Evolutionary conservation across 2,113 vertebrate species (phyloP), one percentile per base, ranked within the genome.

Genomic region (Harpagus bidentatus): DNA sequence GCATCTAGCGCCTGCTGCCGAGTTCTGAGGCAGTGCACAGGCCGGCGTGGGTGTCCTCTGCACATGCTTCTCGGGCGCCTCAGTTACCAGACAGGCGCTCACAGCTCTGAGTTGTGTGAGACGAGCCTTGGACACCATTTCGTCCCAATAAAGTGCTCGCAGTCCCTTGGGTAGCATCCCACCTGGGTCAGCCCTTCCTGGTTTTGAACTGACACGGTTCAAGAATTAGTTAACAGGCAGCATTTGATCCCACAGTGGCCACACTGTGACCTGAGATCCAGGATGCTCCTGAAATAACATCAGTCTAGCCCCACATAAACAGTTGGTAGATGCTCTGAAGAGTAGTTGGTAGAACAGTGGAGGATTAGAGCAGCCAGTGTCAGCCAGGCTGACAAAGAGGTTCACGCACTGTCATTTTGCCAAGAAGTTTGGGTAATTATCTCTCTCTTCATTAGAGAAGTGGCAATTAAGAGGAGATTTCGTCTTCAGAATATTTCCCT

Each of bases 351-450:
- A 28, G 29, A 52, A 6, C 14, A 34, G 78, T 16, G 26, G 81
- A 78, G 70, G 32, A 16, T 59, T 36, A 34, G 87, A 56, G 40
- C 58, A 80, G 87, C 61, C 65, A 38, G 17, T 20, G 25, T 59
- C 73, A 71, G 38, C 76, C 61, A 55, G 66, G 15, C 53, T 62
- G 81, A 66, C 90, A 70, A 15, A 90, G 93, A 56, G 79, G 34
- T 74, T 86, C 84, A 40, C 16, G 6, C 16, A 0, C 48, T 94
- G 88, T 72, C 82, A 23, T 36, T 53, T 53, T 74, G 90, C 82
- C 85, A 90, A 90, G 63, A 82, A 80, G 22, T 83, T 83, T 70
- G 85, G 45, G 26, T 92, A 66, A 90, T 96, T 93, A 88, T 88
- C 53, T 87, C 40, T 90, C 71, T 56, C 88, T 84, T 95, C 47